Evolutionary conservation across 2,797 vertebrate species (phyloP), one percentile per base, ranked within the genome.

Genomic region (Lacerta viridis): DNA sequence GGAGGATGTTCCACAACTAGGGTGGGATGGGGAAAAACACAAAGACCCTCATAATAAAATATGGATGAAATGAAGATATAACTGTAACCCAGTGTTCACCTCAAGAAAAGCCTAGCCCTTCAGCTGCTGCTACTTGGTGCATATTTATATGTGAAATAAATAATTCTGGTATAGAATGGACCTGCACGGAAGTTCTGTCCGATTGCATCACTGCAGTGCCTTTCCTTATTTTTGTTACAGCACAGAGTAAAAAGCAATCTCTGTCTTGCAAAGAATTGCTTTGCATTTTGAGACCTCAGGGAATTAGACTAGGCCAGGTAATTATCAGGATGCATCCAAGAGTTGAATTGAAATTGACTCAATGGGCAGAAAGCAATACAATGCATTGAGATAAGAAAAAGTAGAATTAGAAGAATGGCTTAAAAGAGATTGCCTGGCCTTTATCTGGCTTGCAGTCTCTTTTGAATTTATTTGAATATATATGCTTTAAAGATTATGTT

Each of bases 341-440:
- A 93, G 89, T 77, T 87, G 92, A 95, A 93, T 88, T 88, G 93
- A 92, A 94, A 94, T 91, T 92, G 91, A 88, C 81, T 93, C 88
- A 91, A 92, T 75, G 88, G 90, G 89, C 90, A 90, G 92, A 92
- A 91, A 77, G 86, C 86, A 90, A 81, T 50, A 92, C 74, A 92
- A 86, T 84, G 92, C 86, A 86, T 92, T 92, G 91, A 95, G 91
- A 95, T 91, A 95, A 95, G 93, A 92, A n/a, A 93, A 96, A 93
- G 72, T 83, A 83, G 93, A 93, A 88, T 91, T 85, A 29, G 0
- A 89, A 72, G 87, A 88, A 85, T 0, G 0, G 82, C 88, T 87
- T 80, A 36, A 61, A 68, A 92, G 83, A 71, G 88, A 84, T 59
- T 61, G 27, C 69, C 80, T 91, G 92, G 93, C 92, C 89, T 93